These are phyloP conservation scores for Drosophila melanosoma DNA, from an alignment of 2,888 invertebrate species.

Conservation along the genomic window DNA sequence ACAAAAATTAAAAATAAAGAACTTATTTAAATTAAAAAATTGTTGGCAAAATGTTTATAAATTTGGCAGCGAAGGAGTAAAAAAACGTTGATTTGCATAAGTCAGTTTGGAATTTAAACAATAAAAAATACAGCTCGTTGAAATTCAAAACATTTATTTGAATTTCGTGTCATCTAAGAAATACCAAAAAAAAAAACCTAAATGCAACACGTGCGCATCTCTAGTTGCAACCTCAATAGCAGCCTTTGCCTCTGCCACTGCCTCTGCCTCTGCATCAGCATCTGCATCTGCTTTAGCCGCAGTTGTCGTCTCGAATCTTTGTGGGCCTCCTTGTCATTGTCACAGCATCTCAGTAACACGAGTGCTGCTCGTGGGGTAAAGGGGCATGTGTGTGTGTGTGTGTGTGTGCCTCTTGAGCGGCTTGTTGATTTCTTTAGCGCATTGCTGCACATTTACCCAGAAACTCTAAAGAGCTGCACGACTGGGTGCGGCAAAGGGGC, in stretches of 20 bases:
- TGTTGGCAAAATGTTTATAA: not conserved
- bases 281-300: not conserved
- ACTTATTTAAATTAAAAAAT: not conserved
- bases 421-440: constrained; percentile 61
- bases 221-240: constrained; percentile 12
- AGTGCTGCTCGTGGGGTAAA: constrained; percentile 15
- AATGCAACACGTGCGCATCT: constrained; percentile 4
- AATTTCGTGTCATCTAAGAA: not conserved
- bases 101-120: not conserved
- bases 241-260: not conserved
- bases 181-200: not conserved
- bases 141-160: not conserved
- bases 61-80: not conserved
- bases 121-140: not conserved
- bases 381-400: not conserved
- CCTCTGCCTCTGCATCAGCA: not conserved
- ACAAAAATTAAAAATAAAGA: not conserved
- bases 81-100: not conserved
- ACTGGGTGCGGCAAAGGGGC: not conserved
- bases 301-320: constrained; percentile 52
- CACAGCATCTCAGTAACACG: constrained; percentile 60
- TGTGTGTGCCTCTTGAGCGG: constrained; percentile 47
- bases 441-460: constrained; percentile 58
- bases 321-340: constrained; percentile 75
- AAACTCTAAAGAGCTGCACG: constrained; percentile 1